Base-by-base conservation (phyloP, 1,140 invertebrate species). In the Dendrolimus punctatus region DNA sequence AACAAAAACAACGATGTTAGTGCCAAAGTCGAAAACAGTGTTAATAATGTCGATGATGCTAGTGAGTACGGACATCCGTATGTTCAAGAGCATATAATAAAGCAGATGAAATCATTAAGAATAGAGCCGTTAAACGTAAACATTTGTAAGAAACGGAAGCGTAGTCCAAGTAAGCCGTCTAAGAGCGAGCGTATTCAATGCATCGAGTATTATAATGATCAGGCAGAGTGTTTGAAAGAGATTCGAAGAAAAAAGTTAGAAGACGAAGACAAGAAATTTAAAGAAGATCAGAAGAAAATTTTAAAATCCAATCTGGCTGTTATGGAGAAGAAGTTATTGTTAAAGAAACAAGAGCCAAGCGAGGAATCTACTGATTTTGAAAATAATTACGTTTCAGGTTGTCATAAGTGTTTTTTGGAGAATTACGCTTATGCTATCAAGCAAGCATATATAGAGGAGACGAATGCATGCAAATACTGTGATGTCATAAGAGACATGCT, bases 131-230 rank as follows among this genome's bases (percentile, higher is more conserved):
- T 86, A 37, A 84, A 83, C 65, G 60, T 86, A 53, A 81, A 80
- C 43, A 68, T 85, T 54, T 63, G 62, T 47, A 69, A 66, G 45
- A 80, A 77, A 56, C 78, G 75, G 63, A 52, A 77, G 58, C 67
- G 69, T 51, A 82, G 80, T 64, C 79, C 83, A 6, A 80, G 68
- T 1, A 81, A 82, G 52, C 68, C 72, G 65, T 78, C 76, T 62
- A 83, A 80, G 51, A 73, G 53, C 40, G 75, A 81, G 49, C 71
- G 75, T 5, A 54, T 58, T 45, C 65, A 71, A 61, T 83, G 78
- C 58, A 68, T 88, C 38, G 87, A 88, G 68, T 88, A 88, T 58
- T 88, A 88, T 63, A 88, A 88, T 63, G 87, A 88, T 44, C 83
- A 88, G 73, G 87, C 76, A 39, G 87, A 88, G 60, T 87, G 85